A percentile compares a stretch with the other conserved stretches of the same genome.
These are phyloP conservation scores for Solenopsis fugax DNA, from an alignment of 1,140 invertebrate species.

Conservation along the genomic window DNA sequence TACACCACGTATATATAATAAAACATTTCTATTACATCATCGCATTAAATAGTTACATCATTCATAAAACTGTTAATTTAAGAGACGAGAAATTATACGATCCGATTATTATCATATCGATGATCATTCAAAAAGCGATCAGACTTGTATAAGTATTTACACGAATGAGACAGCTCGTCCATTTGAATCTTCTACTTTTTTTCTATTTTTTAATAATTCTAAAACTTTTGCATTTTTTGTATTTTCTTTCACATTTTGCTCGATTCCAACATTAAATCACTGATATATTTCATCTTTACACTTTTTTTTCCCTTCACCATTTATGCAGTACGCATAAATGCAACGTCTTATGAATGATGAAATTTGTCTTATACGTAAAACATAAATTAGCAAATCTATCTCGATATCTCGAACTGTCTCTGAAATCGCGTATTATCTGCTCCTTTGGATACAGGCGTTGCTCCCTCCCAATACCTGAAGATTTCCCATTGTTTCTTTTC, in stretches of 20 bases:
- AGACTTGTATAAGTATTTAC: constrained; percentile 9
- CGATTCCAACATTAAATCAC: constrained; percentile 9
- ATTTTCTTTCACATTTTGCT: not conserved
- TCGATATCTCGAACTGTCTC: constrained; percentile 45
- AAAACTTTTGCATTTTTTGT: not conserved
- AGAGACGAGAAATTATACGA: not conserved
- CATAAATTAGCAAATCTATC: constrained; percentile 21
- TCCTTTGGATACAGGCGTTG: constrained; percentile 53
- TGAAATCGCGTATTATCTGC: constrained; percentile 24
- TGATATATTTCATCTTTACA: not conserved
- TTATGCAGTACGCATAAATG: not conserved
- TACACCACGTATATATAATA: not conserved
- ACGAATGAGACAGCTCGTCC: constrained; percentile 23
- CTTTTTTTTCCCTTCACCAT: not conserved
- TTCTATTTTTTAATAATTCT: too few species aligned
- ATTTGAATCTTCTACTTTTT: not conserved
- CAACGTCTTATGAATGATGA: not conserved
- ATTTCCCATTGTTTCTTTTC: constrained; percentile 13
- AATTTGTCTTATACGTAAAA: not conserved
- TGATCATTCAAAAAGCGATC: constrained; percentile 6
- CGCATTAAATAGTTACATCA: not conserved
- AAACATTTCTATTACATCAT: not conserved
- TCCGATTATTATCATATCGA: constrained; percentile 3
- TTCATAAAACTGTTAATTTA: constrained; percentile 21
- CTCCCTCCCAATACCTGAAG: constrained; percentile 21